A percentile compares a stretch with the other conserved stretches of the same genome.
These are phyloP conservation scores for Anaspis maculata DNA, from an alignment of 2,888 invertebrate genomes.

Conservation along the genomic window DNA sequence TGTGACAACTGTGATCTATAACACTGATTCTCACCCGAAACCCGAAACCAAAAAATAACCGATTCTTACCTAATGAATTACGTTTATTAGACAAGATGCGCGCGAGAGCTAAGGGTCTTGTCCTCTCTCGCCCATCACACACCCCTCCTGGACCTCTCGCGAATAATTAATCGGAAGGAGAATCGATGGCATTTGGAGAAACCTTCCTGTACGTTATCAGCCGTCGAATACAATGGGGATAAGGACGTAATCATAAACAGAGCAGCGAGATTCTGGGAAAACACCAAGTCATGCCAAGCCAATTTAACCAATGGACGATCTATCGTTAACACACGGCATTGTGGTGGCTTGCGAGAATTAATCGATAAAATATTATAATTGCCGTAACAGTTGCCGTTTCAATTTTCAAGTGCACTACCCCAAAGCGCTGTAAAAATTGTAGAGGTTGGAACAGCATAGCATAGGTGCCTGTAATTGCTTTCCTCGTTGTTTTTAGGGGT, in stretches of 20 bases:
- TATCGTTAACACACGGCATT: slow-evolving; percentile 42
- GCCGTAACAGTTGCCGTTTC: slow-evolving; percentile 36
- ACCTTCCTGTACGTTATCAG: too few relatives aligned
- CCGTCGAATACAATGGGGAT: slow-evolving; percentile 37
- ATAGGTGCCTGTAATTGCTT: too few relatives aligned
- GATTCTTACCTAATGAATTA: too few relatives aligned
- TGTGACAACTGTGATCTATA: slow-evolving; percentile 44
- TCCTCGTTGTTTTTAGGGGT: too few relatives aligned
- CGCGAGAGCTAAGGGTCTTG: too few relatives aligned
- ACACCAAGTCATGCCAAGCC: slow-evolving; percentile 41
- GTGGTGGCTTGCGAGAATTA: slow-evolving; percentile 42
- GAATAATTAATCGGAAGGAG: slow-evolving; percentile 10
- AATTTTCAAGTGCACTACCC: too few relatives aligned
- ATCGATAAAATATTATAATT: slow-evolving; percentile 45
- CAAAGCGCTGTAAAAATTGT: too few relatives aligned
- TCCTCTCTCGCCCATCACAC: too few relatives aligned
- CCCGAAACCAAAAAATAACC: too few relatives aligned
- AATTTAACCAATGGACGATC: slow-evolving; percentile 40
- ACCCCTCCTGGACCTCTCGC: too few relatives aligned
- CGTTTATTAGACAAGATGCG: too few relatives aligned
- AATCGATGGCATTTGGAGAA: slow-evolving; percentile 7
- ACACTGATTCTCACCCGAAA: slow-evolving; percentile 35
- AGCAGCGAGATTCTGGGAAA: slow-evolving; percentile 38
- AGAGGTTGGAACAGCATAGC: too few relatives aligned
- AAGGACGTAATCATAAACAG: slow-evolving; percentile 44